Conservation (phyloP, 1,140 invertebrate species). For the Philopotamus ludificatus region DNA sequence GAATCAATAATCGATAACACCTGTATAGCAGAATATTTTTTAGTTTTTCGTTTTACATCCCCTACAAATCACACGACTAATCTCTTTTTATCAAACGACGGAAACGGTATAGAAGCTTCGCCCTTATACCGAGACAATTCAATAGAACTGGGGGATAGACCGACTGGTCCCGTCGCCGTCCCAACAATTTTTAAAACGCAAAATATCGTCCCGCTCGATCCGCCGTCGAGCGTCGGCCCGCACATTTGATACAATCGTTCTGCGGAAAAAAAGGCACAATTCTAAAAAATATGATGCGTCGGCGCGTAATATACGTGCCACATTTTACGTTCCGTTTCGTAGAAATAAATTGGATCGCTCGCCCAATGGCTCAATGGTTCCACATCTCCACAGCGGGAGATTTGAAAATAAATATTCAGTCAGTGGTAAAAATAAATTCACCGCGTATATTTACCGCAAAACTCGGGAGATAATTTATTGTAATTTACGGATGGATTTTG, state of each 20-base stretch:
- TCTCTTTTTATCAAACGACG: conserved; percentile 18
- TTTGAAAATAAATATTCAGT: conserved; percentile 30
- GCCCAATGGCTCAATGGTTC: conserved; percentile 20
- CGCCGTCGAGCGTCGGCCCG: too few relatives aligned
- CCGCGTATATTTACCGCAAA: too few relatives aligned
- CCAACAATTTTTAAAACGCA: too few relatives aligned
- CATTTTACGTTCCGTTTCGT: conserved; percentile 3
- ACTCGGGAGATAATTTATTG: too few relatives aligned
- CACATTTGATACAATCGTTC: too few relatives aligned
- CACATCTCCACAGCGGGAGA: conserved; percentile 3
- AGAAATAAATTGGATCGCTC: conserved; percentile 33
- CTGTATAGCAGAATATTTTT: conserved; percentile 32
- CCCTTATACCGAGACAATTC: too few relatives aligned
- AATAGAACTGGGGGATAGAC: neutral
- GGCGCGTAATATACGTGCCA: conserved; percentile 8
- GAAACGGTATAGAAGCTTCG: conserved; percentile 14
- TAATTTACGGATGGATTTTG: too few relatives aligned
- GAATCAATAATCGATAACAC: conserved; percentile 28
- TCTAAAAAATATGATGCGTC: conserved; percentile 37
- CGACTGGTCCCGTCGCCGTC: conserved; percentile 1
- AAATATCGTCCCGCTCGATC: too few relatives aligned
- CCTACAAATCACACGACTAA: conserved; percentile 6
- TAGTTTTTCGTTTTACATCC: conserved; percentile 8
- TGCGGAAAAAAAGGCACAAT: conserved; percentile 39
- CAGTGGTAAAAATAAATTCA: conserved; percentile 22